Conservation (phyloP, 2,113 vertebrate species). For the Hippocampus guttulatus region DNA sequence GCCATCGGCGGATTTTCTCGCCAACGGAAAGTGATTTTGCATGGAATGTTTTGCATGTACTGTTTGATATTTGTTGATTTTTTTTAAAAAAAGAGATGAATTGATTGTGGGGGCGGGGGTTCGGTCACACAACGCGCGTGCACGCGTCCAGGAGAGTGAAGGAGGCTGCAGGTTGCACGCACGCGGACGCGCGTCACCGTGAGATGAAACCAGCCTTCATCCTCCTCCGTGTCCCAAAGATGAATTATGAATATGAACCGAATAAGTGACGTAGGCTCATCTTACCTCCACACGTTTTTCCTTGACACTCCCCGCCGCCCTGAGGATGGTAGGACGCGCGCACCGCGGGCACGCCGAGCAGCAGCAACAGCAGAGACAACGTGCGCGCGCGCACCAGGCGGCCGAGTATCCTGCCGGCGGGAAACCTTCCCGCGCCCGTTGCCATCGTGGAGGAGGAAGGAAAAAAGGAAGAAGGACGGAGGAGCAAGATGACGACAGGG, state of each 20-base stretch:
- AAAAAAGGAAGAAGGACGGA: not conserved
- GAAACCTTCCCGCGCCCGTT: slow-evolving; percentile 23
- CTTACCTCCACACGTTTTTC: slow-evolving; percentile 77
- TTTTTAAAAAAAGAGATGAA: not conserved
- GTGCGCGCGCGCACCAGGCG: slow-evolving; percentile 61
- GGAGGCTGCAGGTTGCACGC: not conserved
- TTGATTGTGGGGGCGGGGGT: not conserved
- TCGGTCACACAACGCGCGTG: not conserved
- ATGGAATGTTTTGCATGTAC: no score
- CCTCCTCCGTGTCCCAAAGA: not conserved
- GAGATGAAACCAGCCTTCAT: not conserved
- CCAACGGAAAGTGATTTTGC: no score
- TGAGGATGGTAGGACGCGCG: slow-evolving; percentile 69
- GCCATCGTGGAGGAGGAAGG: slow-evolving; percentile 35
- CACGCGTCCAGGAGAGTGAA: not conserved
- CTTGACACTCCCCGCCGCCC: slow-evolving; percentile 71
- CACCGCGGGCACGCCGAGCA: slow-evolving; percentile 54
- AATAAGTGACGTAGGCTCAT: not conserved
- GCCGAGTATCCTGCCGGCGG: slow-evolving; percentile 41
- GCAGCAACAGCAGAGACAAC: slow-evolving; percentile 54
- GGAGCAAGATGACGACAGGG: not conserved
- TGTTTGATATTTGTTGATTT: not conserved
- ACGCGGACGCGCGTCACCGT: not conserved
- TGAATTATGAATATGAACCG: not conserved
- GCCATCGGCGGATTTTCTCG: no score